Evolutionary conservation across 2,888 invertebrate genomes (phyloP).

Genomic region (Galerucella nymphaeae): DNA sequence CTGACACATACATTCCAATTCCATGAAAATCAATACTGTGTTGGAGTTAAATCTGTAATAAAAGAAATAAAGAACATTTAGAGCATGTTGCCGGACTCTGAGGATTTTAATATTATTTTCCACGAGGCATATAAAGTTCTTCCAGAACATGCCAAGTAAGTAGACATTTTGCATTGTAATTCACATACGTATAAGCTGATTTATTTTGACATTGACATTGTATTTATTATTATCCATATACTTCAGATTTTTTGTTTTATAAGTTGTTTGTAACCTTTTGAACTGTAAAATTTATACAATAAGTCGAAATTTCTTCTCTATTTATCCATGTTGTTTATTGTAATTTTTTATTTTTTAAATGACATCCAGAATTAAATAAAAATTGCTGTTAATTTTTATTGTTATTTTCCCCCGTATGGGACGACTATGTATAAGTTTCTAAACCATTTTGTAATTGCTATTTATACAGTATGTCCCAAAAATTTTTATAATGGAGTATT

Average conservation of each 20-base stretch:
- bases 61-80: not conserved
- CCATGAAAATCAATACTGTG: slow-evolving; percentile 13
- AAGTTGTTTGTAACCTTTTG: not conserved
- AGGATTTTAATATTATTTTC: slow-evolving; percentile 61
- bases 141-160: slow-evolving; percentile 62
- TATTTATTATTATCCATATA: not conserved
- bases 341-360: too few species aligned
- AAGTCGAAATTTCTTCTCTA: too few species aligned
- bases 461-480: too few species aligned
- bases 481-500: too few species aligned
- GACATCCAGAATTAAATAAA: too few species aligned
- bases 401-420: too few species aligned
- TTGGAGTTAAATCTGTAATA: not conserved
- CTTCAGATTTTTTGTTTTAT: not conserved
- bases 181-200: too few species aligned
- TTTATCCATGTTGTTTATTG: too few species aligned
- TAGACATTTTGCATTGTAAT: slow-evolving; percentile 8
- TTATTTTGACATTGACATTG: not conserved
- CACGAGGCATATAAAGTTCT: slow-evolving; percentile 62
- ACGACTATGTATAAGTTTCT: too few species aligned
- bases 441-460: too few species aligned
- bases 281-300: not conserved
- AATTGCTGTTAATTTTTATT: too few species aligned
- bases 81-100: slow-evolving; percentile 63
- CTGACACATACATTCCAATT: not conserved